Conservation (phyloP, 1,140 invertebrate species). For the Protaetia brevitarsis region DNA sequence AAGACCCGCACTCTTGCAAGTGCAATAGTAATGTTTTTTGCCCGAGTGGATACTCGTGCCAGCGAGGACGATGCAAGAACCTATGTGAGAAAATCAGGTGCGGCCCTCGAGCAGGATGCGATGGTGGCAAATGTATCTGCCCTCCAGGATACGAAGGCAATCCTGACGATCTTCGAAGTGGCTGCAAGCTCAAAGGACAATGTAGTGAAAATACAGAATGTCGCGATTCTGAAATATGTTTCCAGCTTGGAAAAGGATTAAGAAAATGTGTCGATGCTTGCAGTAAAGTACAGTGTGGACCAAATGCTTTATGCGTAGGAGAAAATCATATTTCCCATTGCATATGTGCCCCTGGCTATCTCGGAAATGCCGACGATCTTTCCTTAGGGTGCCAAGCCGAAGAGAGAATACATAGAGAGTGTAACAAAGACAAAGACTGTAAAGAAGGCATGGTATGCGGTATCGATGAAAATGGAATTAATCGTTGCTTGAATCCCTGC, state of each 20-base stretch:
- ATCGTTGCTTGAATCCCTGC: conserved; percentile 74
- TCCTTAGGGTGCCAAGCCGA: conserved; percentile 71
- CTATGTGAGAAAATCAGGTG: conserved; percentile 70
- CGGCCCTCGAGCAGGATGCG: conserved; percentile 77
- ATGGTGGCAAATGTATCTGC: conserved; percentile 76
- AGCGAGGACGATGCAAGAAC: conserved; percentile 67
- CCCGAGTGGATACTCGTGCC: conserved; percentile 71
- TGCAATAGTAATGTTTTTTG: conserved; percentile 69
- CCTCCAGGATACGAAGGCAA: conserved; percentile 75
- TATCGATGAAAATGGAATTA: conserved; percentile 56
- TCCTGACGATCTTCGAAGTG: conserved; percentile 64
- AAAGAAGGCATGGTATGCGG: conserved; percentile 59
- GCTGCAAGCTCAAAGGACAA: conserved; percentile 68
- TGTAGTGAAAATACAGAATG: conserved; percentile 80
- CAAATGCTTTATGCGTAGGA: conserved; percentile 81
- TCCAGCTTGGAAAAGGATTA: conserved; percentile 70
- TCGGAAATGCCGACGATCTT: conserved; percentile 75
- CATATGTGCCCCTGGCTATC: conserved; percentile 75
- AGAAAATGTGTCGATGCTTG: conserved; percentile 84
- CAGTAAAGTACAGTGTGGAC: conserved; percentile 82
- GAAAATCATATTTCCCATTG: conserved; percentile 80
- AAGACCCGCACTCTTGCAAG: conserved; percentile 63
- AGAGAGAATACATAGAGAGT: conserved; percentile 58
- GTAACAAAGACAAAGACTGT: conserved; percentile 70
- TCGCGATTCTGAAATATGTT: conserved; percentile 77